Evolutionary conservation across 1,140 invertebrate genomes (phyloP).

Genomic region (Centruroides sculpturatus): DNA sequence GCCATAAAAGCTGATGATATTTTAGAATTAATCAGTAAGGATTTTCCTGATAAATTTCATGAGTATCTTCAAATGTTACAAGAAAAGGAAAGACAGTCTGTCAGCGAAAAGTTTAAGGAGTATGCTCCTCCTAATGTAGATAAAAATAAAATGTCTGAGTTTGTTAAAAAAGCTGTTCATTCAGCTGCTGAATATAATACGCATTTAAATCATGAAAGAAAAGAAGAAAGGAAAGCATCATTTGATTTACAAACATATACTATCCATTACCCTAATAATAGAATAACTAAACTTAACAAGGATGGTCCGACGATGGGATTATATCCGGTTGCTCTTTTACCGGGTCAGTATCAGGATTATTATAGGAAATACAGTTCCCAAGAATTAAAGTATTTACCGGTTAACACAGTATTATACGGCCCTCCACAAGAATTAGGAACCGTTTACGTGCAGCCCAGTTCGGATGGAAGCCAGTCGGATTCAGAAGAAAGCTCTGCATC

Average conservation of each 20-base stretch:
- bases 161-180: constrained; percentile 68
- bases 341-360: constrained; percentile 81
- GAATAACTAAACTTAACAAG: constrained; percentile 29
- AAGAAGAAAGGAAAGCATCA: constrained; percentile 42
- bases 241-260: constrained; percentile 40
- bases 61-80: constrained; percentile 72
- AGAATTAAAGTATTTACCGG: constrained; percentile 62
- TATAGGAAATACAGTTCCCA: constrained; percentile 51
- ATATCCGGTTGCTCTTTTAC: constrained; percentile 80
- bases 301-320: constrained; percentile 41
- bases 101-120: constrained; percentile 50
- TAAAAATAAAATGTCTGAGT: constrained; percentile 40
- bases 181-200: constrained; percentile 79
- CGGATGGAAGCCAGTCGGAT: constrained; percentile 17
- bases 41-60: constrained; percentile 89
- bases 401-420: constrained; percentile 76
- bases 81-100: constrained; percentile 56
- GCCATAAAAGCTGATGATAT: constrained; percentile 77
- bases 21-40: constrained; percentile 82
- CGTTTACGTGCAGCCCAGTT: background rate
- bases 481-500: constrained; percentile 25
- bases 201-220: constrained; percentile 58
- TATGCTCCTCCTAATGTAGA: constrained; percentile 24
- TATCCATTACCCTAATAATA: constrained; percentile 47
- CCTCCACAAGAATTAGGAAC: constrained; percentile 34